Percentiles rank a stretch among this genome's conserved stretches.
Evolutionary conservation across 2,797 vertebrate genomes (phyloP).

Genomic region (Synanceia verrucosa): DNA sequence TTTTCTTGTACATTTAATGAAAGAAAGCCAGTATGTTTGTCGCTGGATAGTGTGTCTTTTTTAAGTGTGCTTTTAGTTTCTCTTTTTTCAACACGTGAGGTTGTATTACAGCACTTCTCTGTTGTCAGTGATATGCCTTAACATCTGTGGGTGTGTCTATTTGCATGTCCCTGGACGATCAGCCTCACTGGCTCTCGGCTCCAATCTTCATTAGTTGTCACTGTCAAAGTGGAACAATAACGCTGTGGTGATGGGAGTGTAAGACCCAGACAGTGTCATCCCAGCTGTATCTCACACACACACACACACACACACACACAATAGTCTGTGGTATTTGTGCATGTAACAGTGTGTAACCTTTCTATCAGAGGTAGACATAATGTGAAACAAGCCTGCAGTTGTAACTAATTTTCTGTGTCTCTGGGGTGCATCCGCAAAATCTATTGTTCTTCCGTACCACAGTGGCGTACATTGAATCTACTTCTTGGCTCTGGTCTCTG

Average conservation of each 20-base stretch:
- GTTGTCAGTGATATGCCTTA: slow-evolving; percentile 6
- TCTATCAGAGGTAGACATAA: too few species aligned
- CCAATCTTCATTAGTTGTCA: slow-evolving; percentile 58
- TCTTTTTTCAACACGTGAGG: not conserved
- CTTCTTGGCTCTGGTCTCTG: too few species aligned
- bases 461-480: too few species aligned
- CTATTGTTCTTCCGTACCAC: too few species aligned
- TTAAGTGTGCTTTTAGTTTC: not conserved
- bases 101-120: not conserved
- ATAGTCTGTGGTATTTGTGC: not conserved
- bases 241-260: slow-evolving; percentile 32
- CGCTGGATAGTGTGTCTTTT: not conserved
- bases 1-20: not conserved
- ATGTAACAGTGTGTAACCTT: not conserved
- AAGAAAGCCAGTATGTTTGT: not conserved
- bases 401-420: too few species aligned
- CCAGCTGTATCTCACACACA: not conserved
- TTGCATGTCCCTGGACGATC: slow-evolving; percentile 25
- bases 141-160: slow-evolving; percentile 2
- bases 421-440: too few species aligned
- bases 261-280: slow-evolving; percentile 6
- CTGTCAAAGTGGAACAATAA: slow-evolving; percentile 55
- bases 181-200: slow-evolving; percentile 22
- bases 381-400: too few species aligned
- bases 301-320: not conserved